phyloP scores from a whole-genome alignment of 2,113 vertebrate genomes.

The Chaetodon auriga region DNA sequence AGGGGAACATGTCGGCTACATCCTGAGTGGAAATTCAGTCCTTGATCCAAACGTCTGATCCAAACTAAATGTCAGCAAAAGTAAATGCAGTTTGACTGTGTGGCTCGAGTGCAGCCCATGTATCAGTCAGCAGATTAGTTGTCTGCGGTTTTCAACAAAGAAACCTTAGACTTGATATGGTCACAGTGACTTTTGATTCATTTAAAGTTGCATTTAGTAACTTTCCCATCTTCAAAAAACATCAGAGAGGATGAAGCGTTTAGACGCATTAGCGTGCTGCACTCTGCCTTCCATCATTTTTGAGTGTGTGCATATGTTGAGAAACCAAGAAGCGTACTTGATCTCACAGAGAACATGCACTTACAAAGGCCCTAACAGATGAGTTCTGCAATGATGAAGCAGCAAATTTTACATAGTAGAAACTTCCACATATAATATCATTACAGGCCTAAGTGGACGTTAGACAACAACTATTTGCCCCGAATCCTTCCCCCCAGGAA shows the following conservation, averaged over 20 bases:
- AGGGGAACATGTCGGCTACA: no score
- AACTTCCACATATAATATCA: slow-evolving; percentile 22
- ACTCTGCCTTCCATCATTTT: neutral
- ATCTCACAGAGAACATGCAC: neutral
- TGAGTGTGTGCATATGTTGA: neutral
- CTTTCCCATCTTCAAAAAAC: neutral
- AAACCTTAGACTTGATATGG: neutral
- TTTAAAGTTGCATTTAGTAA: slow-evolving; percentile 1
- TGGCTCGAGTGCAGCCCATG: neutral
- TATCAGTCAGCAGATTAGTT: slow-evolving; percentile 5
- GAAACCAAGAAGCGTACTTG: neutral
- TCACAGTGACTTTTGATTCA: neutral
- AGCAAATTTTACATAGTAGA: neutral
- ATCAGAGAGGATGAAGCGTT: slow-evolving; percentile 2
- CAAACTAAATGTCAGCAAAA: neutral
- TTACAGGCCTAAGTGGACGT: slow-evolving; percentile 11
- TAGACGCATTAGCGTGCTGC: neutral
- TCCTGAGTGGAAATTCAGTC: neutral
- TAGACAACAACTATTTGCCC: slow-evolving; percentile 31
- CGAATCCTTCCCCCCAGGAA: slow-evolving; percentile 15
- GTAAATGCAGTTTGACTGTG: neutral
- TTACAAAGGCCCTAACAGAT: no score
- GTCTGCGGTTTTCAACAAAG: slow-evolving; percentile 4
- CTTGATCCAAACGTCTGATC: neutral
- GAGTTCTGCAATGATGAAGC: neutral